phyloP scores from a whole-genome alignment of 2,113 vertebrate genomes.

The Gila orcuttii region DNA sequence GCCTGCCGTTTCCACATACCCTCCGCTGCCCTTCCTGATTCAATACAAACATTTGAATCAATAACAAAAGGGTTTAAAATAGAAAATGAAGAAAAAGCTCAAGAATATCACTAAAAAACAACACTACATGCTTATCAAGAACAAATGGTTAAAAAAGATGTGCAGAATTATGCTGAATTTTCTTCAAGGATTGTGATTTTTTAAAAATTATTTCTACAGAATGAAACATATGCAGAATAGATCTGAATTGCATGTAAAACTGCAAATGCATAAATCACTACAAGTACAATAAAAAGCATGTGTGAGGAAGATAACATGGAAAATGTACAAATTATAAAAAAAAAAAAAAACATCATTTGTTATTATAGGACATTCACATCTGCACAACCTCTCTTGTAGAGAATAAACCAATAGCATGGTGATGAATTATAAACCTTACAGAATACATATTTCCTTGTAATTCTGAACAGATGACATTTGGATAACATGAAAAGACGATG shows the following conservation, averaged over 20 bases:
- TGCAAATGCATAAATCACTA: background rate
- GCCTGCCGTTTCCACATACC: background rate
- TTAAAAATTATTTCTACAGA: background rate
- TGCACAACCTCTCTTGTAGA: background rate
- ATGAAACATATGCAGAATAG: background rate
- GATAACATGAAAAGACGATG: background rate
- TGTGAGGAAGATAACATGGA: background rate
- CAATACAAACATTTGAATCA: background rate
- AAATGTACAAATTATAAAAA: background rate
- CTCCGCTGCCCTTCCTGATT: background rate
- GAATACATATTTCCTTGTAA: background rate
- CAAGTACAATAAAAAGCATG: background rate
- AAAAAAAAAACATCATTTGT: background rate
- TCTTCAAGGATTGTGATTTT: background rate
- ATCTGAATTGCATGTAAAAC: background rate
- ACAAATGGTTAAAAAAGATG: background rate
- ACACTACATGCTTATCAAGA: background rate
- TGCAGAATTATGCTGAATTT: background rate
- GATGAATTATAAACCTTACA: background rate
- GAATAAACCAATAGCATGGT: background rate
- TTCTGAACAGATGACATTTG: background rate
- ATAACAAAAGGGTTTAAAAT: background rate
- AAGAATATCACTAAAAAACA: background rate
- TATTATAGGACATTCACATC: conserved; percentile 14
- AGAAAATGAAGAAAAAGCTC: background rate